phyloP scores from a whole-genome alignment of 2,113 vertebrate species.

The Pogonocichla stellata region DNA sequence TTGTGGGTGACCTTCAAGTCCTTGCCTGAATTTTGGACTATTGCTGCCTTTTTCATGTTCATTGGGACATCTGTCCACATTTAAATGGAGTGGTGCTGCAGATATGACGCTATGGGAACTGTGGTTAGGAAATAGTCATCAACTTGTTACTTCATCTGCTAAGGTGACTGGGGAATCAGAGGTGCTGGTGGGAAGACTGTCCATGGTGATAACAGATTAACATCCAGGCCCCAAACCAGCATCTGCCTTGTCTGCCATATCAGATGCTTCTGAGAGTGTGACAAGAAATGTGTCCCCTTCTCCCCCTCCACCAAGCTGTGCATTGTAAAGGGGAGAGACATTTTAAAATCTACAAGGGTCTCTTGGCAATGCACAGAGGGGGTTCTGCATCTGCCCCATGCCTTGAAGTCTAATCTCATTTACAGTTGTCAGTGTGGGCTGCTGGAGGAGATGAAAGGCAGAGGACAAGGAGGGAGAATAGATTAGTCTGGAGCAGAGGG shows the following conservation, averaged over 20 bases:
- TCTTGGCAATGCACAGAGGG: constrained; percentile 15
- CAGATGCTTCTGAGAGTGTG: background rate
- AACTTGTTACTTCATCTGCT: background rate
- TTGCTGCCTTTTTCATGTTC: background rate
- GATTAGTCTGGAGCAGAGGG: constrained; percentile 64
- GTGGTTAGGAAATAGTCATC: background rate
- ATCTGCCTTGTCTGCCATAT: background rate
- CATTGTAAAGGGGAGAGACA: background rate
- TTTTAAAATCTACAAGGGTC: constrained; percentile 18
- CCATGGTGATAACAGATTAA: background rate
- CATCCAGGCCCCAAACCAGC: background rate
- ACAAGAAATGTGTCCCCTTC: background rate
- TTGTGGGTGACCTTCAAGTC: background rate
- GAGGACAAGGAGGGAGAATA: constrained; percentile 50
- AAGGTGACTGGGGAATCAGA: background rate
- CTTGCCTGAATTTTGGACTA: background rate
- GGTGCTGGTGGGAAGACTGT: background rate
- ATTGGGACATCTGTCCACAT: background rate
- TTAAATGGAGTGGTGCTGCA: background rate
- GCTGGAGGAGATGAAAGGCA: constrained; percentile 64
- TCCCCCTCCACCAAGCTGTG: background rate
- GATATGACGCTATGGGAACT: background rate
- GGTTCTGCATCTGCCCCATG: constrained; percentile 17
- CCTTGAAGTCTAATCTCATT: constrained; percentile 70
- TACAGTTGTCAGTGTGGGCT: constrained; percentile 62